Base-by-base conservation (phyloP, 2,888 invertebrate genomes). In the Dasypogon diadema region DNA sequence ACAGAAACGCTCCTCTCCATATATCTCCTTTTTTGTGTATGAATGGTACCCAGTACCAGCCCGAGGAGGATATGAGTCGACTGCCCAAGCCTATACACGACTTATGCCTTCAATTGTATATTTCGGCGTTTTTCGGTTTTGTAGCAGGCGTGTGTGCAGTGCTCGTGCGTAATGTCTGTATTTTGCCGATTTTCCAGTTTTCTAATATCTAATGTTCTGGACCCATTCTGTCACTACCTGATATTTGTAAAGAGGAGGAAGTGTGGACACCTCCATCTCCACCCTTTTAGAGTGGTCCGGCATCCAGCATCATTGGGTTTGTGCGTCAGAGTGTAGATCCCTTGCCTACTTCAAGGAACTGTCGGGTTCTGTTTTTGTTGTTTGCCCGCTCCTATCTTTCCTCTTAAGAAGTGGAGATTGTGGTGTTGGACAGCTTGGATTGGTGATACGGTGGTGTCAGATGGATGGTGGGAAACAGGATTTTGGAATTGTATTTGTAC, bases 161-260 rank as follows among this genome's bases (percentile, higher is more conserved):
- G 54, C 70, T 70, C 54, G 70, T 70, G 70, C 70, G 70, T 70
- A 70, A 70, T 70, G 70, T 70, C 70, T 70, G 70, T 70, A 70
- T 70, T 70, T 48, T 74, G 51, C 63, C 74, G 74, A 60, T 74
- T 74, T 74, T 74, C 60, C 74, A 74, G 58, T 74, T 74, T 74
- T 74, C 74, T 74, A 74, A 74, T 74, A 46, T 63, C 60, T 74
- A 74, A 74, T 74, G 74, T 74, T 74, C 74, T 74, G 74, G 58
- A 74, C 74, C 74, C 60, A 30, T 60, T 58, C 74, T 74, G 74
- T 74, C 74, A 74, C 74, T 74, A 60, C 58, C 74, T 74, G 74
- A 58, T 74, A 74, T 74, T 14, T 60, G 42, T 54, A 70, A 51
- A 70, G 70, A 70, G 54, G 51, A 37, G 30, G 70, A 70, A 70